phyloP scores from a whole-genome alignment of 1,140 invertebrate species.

The Holotrichia oblita region DNA sequence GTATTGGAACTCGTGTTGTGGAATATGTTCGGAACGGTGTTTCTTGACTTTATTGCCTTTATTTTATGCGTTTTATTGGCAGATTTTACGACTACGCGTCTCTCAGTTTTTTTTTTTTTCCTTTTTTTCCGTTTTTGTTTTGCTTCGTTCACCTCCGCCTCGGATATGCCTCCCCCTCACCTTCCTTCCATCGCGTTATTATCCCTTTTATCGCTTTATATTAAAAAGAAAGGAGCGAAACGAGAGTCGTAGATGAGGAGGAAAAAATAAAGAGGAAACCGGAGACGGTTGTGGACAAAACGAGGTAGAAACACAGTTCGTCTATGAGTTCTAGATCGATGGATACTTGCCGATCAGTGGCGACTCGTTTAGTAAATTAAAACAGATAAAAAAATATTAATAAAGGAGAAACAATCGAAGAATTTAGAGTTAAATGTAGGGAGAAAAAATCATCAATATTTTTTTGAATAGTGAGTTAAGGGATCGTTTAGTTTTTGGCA shows the following conservation, averaged over 20 bases:
- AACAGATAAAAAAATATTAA: too few species aligned
- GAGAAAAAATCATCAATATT: too few species aligned
- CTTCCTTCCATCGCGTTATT: neutral
- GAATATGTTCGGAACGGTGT: constrained; percentile 16
- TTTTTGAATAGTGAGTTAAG: too few species aligned
- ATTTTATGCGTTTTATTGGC: constrained; percentile 36
- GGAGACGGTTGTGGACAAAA: too few species aligned
- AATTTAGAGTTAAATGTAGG: too few species aligned
- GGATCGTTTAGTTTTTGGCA: too few species aligned
- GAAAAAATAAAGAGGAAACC: neutral
- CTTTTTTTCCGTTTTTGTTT: neutral
- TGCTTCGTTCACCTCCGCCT: neutral
- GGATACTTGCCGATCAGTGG: too few species aligned
- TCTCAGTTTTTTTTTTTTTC: neutral
- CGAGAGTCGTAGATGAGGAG: neutral
- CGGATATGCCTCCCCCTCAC: neutral
- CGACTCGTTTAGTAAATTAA: too few species aligned
- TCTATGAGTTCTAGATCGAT: too few species aligned
- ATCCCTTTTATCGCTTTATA: constrained; percentile 16
- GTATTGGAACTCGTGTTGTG: neutral
- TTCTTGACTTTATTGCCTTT: constrained; percentile 21
- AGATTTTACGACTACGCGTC: constrained; percentile 20
- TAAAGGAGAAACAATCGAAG: too few species aligned
- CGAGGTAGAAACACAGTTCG: too few species aligned
- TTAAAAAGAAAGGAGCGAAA: neutral